Base-by-base conservation (phyloP, 2,888 invertebrate genomes). In the Xanthostigma xanthostigma region DNA sequence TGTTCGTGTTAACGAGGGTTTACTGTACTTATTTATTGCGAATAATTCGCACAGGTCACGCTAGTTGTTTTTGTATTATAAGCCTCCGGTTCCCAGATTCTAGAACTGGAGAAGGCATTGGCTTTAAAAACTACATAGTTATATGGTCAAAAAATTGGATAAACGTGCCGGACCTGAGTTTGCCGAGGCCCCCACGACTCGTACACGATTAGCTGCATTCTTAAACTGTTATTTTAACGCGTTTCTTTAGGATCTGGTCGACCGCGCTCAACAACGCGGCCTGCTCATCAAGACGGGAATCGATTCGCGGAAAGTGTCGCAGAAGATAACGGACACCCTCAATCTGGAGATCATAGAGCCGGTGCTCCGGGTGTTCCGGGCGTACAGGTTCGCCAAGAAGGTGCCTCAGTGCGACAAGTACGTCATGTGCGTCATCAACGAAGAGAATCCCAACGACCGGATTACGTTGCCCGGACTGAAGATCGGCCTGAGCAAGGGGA, bases 311-410 rank as follows among this genome's bases (percentile, higher is more conserved):
- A 81, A 83, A 49, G 67, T 89, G 9, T 84, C 84, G 10, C 81
- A 83, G 62, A 78, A 81, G 57, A 64, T 90, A 51, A 84, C 86
- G 0, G 84, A 88, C 60, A 81, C 84, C 1, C 74, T 90, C 45
- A 89, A 89, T 65, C 67, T 87, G 59, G 88, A 89, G 66, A 76
- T 89, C 50, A 84, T 89, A 46, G 85, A 86, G 61, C 88, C 88
- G 0, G 75, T 88, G 33, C 74, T 87, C n/a, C 75, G 86, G 63
- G 84, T 87, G 11, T 84, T 86, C 70, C 70, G 89, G 45, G 88
- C 86, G 1, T 88, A 84, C 68, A 77, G 81, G 59, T 88, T 82
- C 67, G 78, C 81, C 0, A 67, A 74, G 2, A 73, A 75, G 57
- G 72, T 76, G 34, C 84, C 84, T 1, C 75, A 79, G 46, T 89